phyloP scores from a whole-genome alignment of 2,888 invertebrate genomes.

The Drosophila tanythrix region DNA sequence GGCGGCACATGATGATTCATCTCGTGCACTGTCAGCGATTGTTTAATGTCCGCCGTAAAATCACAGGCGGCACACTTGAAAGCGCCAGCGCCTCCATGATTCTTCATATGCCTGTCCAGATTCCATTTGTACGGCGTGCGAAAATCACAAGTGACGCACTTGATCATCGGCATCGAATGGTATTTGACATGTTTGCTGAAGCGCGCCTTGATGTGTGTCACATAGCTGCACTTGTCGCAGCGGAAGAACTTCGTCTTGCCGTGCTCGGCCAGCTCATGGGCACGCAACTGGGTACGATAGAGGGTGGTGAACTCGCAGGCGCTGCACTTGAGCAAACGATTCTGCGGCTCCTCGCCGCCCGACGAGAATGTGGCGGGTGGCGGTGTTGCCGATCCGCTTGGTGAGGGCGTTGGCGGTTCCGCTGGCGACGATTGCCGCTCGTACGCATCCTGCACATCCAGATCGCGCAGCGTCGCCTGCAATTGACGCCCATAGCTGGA shows the following conservation, averaged over 20 bases:
- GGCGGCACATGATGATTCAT: conserved; percentile 95
- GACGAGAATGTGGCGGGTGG: conserved; percentile 60
- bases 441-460: conserved; percentile 46
- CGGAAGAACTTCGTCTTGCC: conserved; percentile 91
- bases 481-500: conserved; percentile 60
- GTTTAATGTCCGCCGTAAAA: conserved; percentile 96
- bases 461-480: conserved; percentile 46
- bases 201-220: conserved; percentile 94
- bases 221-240: conserved; percentile 96
- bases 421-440: conserved; percentile 56
- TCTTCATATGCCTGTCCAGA: conserved; percentile 96
- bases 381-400: conserved; percentile 80
- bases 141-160: conserved; percentile 97
- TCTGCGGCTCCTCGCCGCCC: conserved; percentile 78
- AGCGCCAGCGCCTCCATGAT: conserved; percentile 94
- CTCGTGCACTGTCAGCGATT: conserved; percentile 95
- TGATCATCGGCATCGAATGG: conserved; percentile 97
- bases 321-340: conserved; percentile 86
- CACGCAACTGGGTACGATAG: conserved; percentile 88
- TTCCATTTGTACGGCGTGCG: conserved; percentile 97
- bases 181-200: conserved; percentile 97
- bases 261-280: conserved; percentile 91
- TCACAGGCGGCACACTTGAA: conserved; percentile 95
- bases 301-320: conserved; percentile 89
- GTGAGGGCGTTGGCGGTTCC: conserved; percentile 79